phyloP scores from a whole-genome alignment of 2,797 vertebrate species.

The Acrossocheilus wenchowensis region DNA sequence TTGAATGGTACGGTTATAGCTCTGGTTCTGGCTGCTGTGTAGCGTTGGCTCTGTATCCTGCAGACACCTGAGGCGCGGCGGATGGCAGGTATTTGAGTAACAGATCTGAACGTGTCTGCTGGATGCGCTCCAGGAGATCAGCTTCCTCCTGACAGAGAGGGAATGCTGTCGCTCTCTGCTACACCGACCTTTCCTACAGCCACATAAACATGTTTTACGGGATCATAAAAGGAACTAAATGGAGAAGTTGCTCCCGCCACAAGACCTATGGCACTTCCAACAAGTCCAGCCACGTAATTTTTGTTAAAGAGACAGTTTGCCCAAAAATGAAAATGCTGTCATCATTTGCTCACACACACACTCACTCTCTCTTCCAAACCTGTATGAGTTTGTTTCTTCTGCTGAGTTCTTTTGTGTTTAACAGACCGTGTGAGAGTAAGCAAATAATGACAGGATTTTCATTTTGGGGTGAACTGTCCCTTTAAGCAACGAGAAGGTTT shows the following conservation, averaged over 20 bases:
- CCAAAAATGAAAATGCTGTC: background rate
- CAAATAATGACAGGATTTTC: no score
- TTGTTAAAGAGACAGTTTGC: background rate
- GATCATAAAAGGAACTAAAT: background rate
- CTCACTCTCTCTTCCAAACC: no score
- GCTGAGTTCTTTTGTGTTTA: no score
- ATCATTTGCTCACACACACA: no score
- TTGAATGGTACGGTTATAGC: background rate
- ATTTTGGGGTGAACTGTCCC: no score
- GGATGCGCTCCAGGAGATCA: conserved; percentile 44
- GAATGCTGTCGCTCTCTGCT: background rate
- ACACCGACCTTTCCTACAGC: background rate
- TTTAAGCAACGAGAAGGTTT: no score
- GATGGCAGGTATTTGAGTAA: conserved; percentile 31
- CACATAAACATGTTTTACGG: background rate
- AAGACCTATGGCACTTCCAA: background rate
- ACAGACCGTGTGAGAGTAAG: no score
- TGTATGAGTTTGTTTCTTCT: no score
- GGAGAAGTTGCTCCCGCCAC: background rate
- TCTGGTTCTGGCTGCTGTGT: background rate
- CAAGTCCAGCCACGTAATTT: background rate
- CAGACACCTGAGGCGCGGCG: conserved; percentile 27
- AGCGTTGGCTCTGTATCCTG: background rate
- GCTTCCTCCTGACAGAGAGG: conserved; percentile 16
- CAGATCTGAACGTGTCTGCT: conserved; percentile 56